A percentile compares a stretch with the other conserved stretches of the same genome.
Conservation (phyloP, 1,140 invertebrate species). For the Calliopsis andreniformis region DNA sequence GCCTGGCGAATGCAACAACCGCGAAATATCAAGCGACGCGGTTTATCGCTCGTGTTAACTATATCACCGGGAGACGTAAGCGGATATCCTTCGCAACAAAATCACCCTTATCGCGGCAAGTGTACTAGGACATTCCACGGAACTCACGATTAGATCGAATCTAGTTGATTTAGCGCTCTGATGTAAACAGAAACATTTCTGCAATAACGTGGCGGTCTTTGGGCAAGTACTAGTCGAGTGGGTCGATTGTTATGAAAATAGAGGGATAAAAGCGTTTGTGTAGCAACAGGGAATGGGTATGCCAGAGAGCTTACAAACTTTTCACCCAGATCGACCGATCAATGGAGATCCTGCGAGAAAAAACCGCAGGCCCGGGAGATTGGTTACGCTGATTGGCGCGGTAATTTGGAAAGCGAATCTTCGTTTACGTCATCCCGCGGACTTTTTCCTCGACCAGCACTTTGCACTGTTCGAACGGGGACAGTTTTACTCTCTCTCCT, state of each 20-base stretch:
- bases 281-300: no score
- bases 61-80: not conserved
- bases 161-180: not conserved
- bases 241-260: no score
- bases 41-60: constrained; percentile 40
- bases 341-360: constrained; percentile 29
- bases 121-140: not conserved
- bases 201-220: not conserved
- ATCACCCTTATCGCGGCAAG: not conserved
- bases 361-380: constrained; percentile 30
- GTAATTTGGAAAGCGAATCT: constrained; percentile 54
- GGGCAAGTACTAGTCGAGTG: no score
- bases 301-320: not conserved
- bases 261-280: no score
- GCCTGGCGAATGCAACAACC: not conserved
- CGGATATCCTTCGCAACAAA: constrained; percentile 4
- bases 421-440: constrained; percentile 35
- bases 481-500: not conserved
- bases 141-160: not conserved
- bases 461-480: not conserved
- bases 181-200: not conserved
- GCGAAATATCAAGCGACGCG: constrained; percentile 28
- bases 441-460: not conserved
- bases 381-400: not conserved
- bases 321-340: constrained; percentile 44